Conservation (phyloP, 2,888 invertebrate species). For the Heliconius cydno region DNA sequence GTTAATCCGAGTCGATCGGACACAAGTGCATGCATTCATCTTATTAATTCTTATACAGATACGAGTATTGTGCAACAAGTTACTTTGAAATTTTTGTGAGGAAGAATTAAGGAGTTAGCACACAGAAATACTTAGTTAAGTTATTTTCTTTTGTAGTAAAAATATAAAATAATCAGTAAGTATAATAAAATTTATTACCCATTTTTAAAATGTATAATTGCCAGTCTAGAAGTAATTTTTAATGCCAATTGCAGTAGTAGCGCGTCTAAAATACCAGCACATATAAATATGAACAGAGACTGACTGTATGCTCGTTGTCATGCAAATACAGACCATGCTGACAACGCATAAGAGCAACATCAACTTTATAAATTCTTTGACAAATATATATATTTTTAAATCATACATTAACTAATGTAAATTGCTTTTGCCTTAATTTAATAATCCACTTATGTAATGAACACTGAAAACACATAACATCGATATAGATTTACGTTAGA, state of each 20-base stretch:
- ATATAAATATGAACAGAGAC: slow-evolving; percentile 33
- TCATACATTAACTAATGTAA: slow-evolving; percentile 33
- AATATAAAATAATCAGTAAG: neutral
- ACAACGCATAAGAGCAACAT: slow-evolving; percentile 70
- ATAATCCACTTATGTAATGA: slow-evolving; percentile 12
- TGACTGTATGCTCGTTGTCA: slow-evolving; percentile 65
- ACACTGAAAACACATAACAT: slow-evolving; percentile 24
- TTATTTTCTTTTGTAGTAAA: neutral
- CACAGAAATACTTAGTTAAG: slow-evolving; percentile 20
- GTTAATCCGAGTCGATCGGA: slow-evolving; percentile 38
- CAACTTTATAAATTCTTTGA: slow-evolving; percentile 49
- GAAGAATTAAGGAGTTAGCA: slow-evolving; percentile 36
- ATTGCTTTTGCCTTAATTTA: slow-evolving; percentile 8
- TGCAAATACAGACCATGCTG: slow-evolving; percentile 75
- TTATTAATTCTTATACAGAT: slow-evolving; percentile 34
- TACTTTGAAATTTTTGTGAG: slow-evolving; percentile 38
- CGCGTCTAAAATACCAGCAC: slow-evolving; percentile 34
- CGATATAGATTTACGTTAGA: slow-evolving; percentile 5
- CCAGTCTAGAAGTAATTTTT: slow-evolving; percentile 14
- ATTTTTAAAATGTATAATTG: neutral
- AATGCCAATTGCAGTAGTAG: slow-evolving; percentile 29
- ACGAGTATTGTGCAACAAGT: slow-evolving; percentile 41
- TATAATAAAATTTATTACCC: slow-evolving; percentile 1
- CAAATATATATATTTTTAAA: slow-evolving; percentile 36
- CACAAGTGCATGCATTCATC: slow-evolving; percentile 48